Evolutionary conservation across 2,113 vertebrate species (phyloP), one percentile per base, ranked within the genome.

Genomic region (Micromys minutus): DNA sequence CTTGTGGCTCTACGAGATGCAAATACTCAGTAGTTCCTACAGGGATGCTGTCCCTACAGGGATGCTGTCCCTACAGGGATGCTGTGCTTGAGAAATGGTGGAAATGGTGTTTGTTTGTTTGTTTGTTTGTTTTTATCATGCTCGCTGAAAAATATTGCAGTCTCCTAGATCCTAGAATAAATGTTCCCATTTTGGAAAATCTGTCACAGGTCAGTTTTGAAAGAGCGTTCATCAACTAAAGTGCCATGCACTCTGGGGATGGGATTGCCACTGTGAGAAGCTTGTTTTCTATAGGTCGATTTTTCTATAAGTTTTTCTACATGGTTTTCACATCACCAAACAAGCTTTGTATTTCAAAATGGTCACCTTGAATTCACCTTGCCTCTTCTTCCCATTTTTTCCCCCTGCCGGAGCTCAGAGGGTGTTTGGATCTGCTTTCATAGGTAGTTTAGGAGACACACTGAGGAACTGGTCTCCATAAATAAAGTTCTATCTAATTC

Each of bases 51-150:
- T 72, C 69, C 7, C 57, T 52, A 47, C 42, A 75, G 7, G 52
- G 59, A 22, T 55, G 59, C 80, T 91, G 29, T 72, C 69, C 7
- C 57, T 52, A 47, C 42, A 75, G 7, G 52, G 59, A 22, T 55
- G 59, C 80, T 91, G 29, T 72, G 85, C 87, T 0, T 15, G 77
- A 72, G 31, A 96, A 34, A 2, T 45, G 47, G 15, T 52, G n/a
- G n/a, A n/a, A n/a, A n/a, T n/a, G n/a, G n/a, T n/a, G 24, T 97
- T 97, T 92, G 59, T 89, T 91, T 96, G n/a, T n/a, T 87, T 72
- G 24, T 97, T 97, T 92, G 59, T 89, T 91, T 96, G n/a, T n/a
- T 87, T 72, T 31, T 93, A 65, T 76, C 55, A 86, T 76, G 76
- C 65, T 74, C 76, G 61, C 55, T 81, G 61, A 87, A 91, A 90